These are phyloP conservation scores for Atherix ibis DNA, from an alignment of 2,888 invertebrate species.

Conservation along the genomic window DNA sequence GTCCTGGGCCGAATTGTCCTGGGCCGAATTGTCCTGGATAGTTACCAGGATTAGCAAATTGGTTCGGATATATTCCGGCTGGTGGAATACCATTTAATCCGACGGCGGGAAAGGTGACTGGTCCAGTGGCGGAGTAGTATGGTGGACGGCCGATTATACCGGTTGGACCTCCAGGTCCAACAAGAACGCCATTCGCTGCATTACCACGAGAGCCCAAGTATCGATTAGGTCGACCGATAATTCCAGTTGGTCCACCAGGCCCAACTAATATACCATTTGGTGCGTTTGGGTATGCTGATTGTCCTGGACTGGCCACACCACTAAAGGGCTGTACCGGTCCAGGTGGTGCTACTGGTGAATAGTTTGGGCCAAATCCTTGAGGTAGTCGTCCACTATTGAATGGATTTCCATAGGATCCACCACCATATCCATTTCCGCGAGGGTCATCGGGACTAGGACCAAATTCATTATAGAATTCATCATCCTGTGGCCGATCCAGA, in stretches of 20 bases:
- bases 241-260: constrained; percentile 36
- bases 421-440: neutral
- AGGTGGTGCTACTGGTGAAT: too few species aligned
- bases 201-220: constrained; percentile 5
- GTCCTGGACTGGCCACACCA: constrained; percentile 12
- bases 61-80: constrained; percentile 2
- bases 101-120: constrained; percentile 3
- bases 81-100: constrained; percentile 5
- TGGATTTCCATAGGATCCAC: neutral
- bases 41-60: constrained; percentile 8
- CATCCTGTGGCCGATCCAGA: constrained; percentile 6
- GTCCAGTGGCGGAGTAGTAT: constrained; percentile 1
- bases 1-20: constrained; percentile 4
- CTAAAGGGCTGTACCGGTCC: too few species aligned
- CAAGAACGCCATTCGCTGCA: constrained; percentile 23
- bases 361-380: constrained; percentile 13
- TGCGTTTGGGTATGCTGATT: constrained; percentile 14
- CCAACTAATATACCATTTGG: constrained; percentile 22
- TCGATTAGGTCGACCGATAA: constrained; percentile 25
- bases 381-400: constrained; percentile 6
- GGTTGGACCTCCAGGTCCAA: constrained; percentile 40
- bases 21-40: constrained; percentile 7
- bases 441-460: too few species aligned
- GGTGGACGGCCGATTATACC: constrained; percentile 31
- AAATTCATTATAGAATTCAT: constrained; percentile 8